Base-by-base conservation (phyloP, 1,140 invertebrate genomes). In the Drosophila parvula region DNA sequence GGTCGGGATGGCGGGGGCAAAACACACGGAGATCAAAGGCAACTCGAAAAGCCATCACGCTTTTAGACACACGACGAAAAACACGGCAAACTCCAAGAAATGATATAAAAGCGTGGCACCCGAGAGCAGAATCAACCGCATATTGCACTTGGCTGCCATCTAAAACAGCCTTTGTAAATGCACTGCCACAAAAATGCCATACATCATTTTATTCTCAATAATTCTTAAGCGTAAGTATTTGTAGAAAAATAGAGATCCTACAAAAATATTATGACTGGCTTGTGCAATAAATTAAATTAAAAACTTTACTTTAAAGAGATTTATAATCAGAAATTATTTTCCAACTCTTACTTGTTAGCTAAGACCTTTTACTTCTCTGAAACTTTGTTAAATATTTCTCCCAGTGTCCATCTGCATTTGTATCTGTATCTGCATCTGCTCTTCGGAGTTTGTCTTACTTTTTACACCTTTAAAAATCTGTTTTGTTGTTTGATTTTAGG, bases 401-500 rank as follows among this genome's bases (percentile, higher is more conserved):
- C 1, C 0, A 67, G 65, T 69, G 62, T 36, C 3, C 28, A 47
- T 47, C 28, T 70, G 43, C 51, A 34, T 71, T 57, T 69, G 50
- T 45, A 56, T 67, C 50, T 56, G 68, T 47, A 48, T 58, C 67
- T 68, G 50, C 51, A 48, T 70, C 64, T 70, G 48, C 36, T 63
- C 55, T 40, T 55, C 62, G 30, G 27, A 79, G 79, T 88, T 86
- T 80, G 64, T 83, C 86, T 86, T 88, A 70, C 63, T 78, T 86
- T 86, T 86, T 81, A 86, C 83, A 86, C 83, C 83, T 86, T 80
- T 56, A 65, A 64, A 75, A 51, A 47, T 64, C 30, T 53, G 58
- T 75, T 74, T 74, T 74, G 58, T 61, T 84, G 43, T 81, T 86
- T 81, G 78, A 81, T 86, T 84, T 85, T 67, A 67, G 76, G 71